These are phyloP conservation scores for Triops cancriformis DNA, from an alignment of 1,140 invertebrate genomes.

Conservation along the genomic window DNA sequence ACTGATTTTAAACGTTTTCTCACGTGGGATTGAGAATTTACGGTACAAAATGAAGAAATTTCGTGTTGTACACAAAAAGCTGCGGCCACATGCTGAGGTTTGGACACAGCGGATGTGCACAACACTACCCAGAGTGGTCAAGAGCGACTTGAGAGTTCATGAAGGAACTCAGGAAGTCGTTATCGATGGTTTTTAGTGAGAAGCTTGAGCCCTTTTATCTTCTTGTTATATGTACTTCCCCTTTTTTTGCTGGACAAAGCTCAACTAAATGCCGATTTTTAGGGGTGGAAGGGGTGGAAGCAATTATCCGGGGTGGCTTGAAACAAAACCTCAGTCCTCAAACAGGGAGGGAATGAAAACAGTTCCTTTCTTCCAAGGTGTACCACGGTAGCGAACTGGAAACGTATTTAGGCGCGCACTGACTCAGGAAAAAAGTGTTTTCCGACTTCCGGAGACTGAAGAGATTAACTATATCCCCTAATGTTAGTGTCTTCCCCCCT, in stretches of 20 bases:
- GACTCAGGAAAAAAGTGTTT: slow-evolving; percentile 1
- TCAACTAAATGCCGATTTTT: not conserved
- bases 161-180: slow-evolving; percentile 5
- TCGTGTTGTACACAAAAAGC: too few relatives aligned
- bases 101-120: not conserved
- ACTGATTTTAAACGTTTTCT: too few relatives aligned
- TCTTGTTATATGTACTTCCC: not conserved
- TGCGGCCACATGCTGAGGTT: not conserved
- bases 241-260: not conserved
- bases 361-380: too few relatives aligned
- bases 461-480: not conserved
- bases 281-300: not conserved
- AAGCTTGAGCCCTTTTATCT: not conserved
- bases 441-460: not conserved
- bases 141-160: not conserved
- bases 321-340: too few relatives aligned
- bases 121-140: not conserved
- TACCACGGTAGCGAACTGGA: too few relatives aligned
- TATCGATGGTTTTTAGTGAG: not conserved
- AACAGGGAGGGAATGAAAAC: too few relatives aligned
- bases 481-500: not conserved
- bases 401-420: not conserved
- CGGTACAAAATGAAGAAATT: too few relatives aligned
- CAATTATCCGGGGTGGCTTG: too few relatives aligned
- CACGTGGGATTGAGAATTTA: too few relatives aligned